Evolutionary conservation across 2,113 vertebrate genomes (phyloP).

Genomic region (Raja brachyura): DNA sequence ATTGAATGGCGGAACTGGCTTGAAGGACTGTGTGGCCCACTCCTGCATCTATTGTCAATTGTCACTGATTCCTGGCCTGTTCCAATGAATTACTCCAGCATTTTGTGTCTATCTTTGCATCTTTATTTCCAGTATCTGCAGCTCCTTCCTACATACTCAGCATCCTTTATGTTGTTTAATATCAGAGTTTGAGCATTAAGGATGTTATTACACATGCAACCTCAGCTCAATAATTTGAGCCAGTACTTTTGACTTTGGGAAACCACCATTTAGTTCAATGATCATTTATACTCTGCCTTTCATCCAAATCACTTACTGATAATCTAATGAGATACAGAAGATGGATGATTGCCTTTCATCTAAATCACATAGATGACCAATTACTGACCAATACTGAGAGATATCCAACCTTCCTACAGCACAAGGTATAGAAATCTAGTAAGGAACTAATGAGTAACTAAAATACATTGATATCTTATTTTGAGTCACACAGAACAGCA

Average conservation of each 20-base stretch:
- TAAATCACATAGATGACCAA: neutral
- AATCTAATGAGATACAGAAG: neutral
- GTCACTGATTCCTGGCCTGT: too few species aligned
- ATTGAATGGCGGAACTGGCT: too few species aligned
- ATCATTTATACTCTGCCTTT: neutral
- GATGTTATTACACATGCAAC: neutral
- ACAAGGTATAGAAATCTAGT: neutral
- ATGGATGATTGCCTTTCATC: neutral
- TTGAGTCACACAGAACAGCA: too few species aligned
- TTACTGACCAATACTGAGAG: neutral
- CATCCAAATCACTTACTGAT: constrained; percentile 18
- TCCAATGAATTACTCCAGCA: too few species aligned
- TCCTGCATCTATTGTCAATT: too few species aligned
- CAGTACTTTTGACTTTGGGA: neutral
- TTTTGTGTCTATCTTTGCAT: too few species aligned
- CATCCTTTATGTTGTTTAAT: neutral
- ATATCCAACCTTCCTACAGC: neutral
- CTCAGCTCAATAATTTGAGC: neutral
- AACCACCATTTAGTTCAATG: neutral
- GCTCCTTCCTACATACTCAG: neutral
- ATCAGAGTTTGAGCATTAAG: neutral
- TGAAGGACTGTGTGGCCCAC: too few species aligned
- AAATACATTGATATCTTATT: neutral
- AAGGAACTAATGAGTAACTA: neutral
- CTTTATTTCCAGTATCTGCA: too few species aligned